These are phyloP conservation scores for Andrena hattorfiana DNA, from an alignment of 2,888 invertebrate genomes.

Conservation along the genomic window DNA sequence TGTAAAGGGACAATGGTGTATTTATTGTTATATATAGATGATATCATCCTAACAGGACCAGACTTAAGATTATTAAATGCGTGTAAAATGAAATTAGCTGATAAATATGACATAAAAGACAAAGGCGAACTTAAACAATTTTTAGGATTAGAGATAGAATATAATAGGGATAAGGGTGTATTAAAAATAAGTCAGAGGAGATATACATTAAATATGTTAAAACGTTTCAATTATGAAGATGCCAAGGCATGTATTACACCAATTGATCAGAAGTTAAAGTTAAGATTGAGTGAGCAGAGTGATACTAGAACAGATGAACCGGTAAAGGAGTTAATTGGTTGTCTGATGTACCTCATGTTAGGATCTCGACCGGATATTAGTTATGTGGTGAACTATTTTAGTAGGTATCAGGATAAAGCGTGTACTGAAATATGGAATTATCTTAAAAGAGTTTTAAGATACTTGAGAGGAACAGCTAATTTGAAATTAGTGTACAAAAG, in stretches of 20 bases:
- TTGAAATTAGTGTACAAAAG: background rate
- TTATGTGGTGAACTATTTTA: conserved; percentile 27
- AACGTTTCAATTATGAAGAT: conserved; percentile 16
- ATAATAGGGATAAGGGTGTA: conserved; percentile 5
- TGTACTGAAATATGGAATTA: background rate
- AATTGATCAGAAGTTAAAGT: too few relatives aligned
- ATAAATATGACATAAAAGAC: conserved; percentile 13
- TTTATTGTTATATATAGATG: background rate
- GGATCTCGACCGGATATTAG: conserved; percentile 24
- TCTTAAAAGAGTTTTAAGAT: conserved; percentile 3
- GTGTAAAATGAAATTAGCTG: background rate
- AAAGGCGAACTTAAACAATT: conserved; percentile 28
- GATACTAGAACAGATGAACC: background rate
- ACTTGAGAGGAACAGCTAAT: conserved; percentile 12
- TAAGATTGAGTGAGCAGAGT: background rate
- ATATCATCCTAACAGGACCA: conserved; percentile 20
- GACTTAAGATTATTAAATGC: background rate
- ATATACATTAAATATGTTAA: conserved; percentile 9
- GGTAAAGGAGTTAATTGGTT: conserved; percentile 24
- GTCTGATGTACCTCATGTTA: conserved; percentile 39
- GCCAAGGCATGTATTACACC: conserved; percentile 18
- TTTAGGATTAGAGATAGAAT: conserved; percentile 23
- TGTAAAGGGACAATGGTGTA: background rate
- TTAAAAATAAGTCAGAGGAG: conserved; percentile 14
- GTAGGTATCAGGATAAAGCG: conserved; percentile 27